Evolutionary conservation across 2,797 vertebrate species (phyloP), one percentile per base, ranked within the genome.

Genomic region (Gephyroberyx darwinii): DNA sequence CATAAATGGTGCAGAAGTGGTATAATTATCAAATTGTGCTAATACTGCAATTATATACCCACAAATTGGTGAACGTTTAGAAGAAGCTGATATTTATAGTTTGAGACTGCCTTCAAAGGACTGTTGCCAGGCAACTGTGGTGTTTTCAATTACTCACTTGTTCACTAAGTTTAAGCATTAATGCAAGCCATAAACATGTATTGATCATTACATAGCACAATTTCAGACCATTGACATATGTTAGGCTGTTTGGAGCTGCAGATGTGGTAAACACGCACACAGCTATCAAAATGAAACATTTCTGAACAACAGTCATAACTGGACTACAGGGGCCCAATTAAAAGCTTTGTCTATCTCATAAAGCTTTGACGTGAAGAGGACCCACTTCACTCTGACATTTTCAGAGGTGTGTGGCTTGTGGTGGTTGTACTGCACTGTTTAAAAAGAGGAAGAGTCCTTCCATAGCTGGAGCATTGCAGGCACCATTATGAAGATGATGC

Each of bases 401-500:
- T 77, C 71, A 33, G 80, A 64, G 81, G 75, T 80, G 64, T 71
- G 56, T 60, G 54, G 62, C 71, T 82, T 66, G 71, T 77, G 70
- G 71, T 78, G 78, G 79, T 74, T 75, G 82, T 84, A 62, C 70
- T 76, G 82, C 71, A 57, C 76, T 64, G 56, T 75, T 78, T 19
- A 59, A 72, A 78, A 74, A 51, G 52, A 69, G 58, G 45, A 73
- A 65, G 50, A 50, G 57, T 56, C 51, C 41, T 68, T 62, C 69
- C 81, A n/a, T 22, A 52, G 72, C 59, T 59, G 66, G 47, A 86
- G 77, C 55, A 5, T 61, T 78, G 75, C 85, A 85, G 80, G 81
- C 84, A 72, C 84, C 69, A 84, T 90, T 82, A 87, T 68, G 41
- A 81, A 73, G 75, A 84, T 77, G 75, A 84, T 77, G 75, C 81